Base-by-base conservation (phyloP, 2,113 vertebrate species). In the Strix aluco region DNA sequence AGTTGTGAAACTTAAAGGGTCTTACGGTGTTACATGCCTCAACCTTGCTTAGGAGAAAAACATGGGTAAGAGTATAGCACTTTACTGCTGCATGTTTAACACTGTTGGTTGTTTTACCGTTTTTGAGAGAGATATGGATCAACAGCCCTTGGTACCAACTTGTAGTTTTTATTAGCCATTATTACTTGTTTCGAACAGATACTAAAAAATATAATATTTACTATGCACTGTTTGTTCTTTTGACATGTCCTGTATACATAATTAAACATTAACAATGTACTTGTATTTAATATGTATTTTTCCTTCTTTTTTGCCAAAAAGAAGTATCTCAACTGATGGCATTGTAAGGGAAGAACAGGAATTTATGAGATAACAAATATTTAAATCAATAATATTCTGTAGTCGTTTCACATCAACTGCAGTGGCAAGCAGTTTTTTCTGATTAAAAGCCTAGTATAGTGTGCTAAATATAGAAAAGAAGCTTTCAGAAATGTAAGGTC, bases 11-110 rank as follows among this genome's bases (percentile, higher is more conserved):
- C 3, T 38, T 81, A 78, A 46, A 81, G 3, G 5, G 1, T 59
- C 17, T 84, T 81, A 30, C 1, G 2, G 9, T 67, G 19, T 73
- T 61, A 52, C 4, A 23, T 26, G 11, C 54, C 46, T 83, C 38
- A 80, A 7, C 15, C 70, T 61, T 38, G 2, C 15, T 59, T 51
- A 67, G 38, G 27, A 80, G 26, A 19, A 79, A 83, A 79, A 12
- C 7, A 63, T 2, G 4, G 15, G 5, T 13, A 40, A 36, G 16
- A 30, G 2, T 26, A 34, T 4, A 62, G 2, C 15, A 70, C 4
- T 78, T 78, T 20, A 10, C 5, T 67, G 27, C 12, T 79, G 21
- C 8, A 8, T 20, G 3, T 79, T 92, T 90, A 62, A 30, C 11
- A 13, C 10, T 51, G 3, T 8, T 52, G 9, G 2, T 12, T 90